Conservation (phyloP, 2,888 invertebrate species). For the Drosophila fulvimacula region DNA sequence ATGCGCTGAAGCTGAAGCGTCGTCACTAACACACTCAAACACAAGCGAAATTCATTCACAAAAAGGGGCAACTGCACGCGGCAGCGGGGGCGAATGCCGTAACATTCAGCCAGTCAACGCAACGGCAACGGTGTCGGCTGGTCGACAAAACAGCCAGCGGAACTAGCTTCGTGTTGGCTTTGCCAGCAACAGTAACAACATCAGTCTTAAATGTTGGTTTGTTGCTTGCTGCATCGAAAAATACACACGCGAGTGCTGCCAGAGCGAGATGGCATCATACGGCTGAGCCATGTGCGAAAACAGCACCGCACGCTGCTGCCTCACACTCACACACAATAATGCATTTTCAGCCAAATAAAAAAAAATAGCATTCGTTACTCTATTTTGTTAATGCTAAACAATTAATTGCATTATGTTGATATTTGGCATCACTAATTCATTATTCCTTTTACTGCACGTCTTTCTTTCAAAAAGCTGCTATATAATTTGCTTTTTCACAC, state of each 20-base stretch:
- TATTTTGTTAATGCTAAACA: constrained; percentile 41
- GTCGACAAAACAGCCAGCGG: constrained; percentile 59
- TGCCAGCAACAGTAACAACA: constrained; percentile 49
- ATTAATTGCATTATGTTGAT: constrained; percentile 17
- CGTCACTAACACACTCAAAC: constrained; percentile 46
- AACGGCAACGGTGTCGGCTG: constrained; percentile 38
- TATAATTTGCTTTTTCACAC: constrained; percentile 25
- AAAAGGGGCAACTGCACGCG: constrained; percentile 72
- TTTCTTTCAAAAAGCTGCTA: constrained; percentile 19
- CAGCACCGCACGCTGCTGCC: constrained; percentile 63
- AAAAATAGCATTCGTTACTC: constrained; percentile 46
- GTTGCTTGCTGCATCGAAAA: constrained; percentile 67
- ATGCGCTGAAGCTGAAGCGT: constrained; percentile 66
- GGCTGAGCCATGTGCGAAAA: constrained; percentile 38
- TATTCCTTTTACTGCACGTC: constrained; percentile 1
- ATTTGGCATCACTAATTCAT: constrained; percentile 14
- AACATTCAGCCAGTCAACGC: constrained; percentile 62
- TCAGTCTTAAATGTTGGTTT: constrained; percentile 61
- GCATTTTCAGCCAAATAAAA: constrained; percentile 59
- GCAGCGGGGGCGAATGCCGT: constrained; percentile 67
- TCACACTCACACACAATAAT: constrained; percentile 60
- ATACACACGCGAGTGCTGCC: constrained; percentile 51
- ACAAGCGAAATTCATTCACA: constrained; percentile 76
- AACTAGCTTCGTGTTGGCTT: constrained; percentile 66
- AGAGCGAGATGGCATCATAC: constrained; percentile 56